These are phyloP conservation scores for Diglossa cyanea DNA, from an alignment of 2,797 vertebrate species.

Conservation along the genomic window DNA sequence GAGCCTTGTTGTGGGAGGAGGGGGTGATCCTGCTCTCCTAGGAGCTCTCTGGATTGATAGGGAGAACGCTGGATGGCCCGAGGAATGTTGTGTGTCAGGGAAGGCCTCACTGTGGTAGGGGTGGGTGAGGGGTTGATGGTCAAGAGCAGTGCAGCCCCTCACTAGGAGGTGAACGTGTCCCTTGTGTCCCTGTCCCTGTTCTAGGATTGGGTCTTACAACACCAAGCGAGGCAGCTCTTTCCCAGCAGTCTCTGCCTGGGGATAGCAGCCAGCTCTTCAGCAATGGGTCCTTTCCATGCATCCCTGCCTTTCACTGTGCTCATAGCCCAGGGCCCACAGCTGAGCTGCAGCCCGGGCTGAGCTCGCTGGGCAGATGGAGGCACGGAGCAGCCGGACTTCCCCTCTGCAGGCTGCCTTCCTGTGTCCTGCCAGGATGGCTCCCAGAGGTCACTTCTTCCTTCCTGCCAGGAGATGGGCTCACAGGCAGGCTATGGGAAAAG, in stretches of 20 bases:
- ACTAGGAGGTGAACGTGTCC: rapidly evolving
- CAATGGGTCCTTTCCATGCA: not conserved
- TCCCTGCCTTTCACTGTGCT: not conserved
- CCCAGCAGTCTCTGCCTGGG: not conserved
- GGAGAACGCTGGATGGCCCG: not conserved
- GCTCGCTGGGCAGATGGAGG: not conserved
- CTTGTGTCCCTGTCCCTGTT: not conserved
- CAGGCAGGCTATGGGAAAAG: not conserved
- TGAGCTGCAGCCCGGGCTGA: rapidly evolving
- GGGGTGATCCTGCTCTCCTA: not conserved
- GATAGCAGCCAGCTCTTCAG: not conserved
- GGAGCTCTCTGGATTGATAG: not conserved
- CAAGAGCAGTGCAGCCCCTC: not conserved
- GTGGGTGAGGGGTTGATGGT: not conserved
- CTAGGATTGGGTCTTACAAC: not conserved
- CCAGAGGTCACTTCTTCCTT: conserved; percentile 9
- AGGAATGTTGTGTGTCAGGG: not conserved
- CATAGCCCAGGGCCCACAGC: not conserved
- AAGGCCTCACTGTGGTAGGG: rapidly evolving
- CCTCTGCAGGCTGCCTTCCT: not conserved
- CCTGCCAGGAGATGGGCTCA: not conserved
- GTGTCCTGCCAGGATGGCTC: not conserved
- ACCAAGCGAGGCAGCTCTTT: not conserved
- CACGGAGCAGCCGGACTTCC: not conserved
- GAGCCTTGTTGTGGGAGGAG: not conserved